Conservation (phyloP, 2,797 vertebrate species). For the Gymnoscopelus microlampas region DNA sequence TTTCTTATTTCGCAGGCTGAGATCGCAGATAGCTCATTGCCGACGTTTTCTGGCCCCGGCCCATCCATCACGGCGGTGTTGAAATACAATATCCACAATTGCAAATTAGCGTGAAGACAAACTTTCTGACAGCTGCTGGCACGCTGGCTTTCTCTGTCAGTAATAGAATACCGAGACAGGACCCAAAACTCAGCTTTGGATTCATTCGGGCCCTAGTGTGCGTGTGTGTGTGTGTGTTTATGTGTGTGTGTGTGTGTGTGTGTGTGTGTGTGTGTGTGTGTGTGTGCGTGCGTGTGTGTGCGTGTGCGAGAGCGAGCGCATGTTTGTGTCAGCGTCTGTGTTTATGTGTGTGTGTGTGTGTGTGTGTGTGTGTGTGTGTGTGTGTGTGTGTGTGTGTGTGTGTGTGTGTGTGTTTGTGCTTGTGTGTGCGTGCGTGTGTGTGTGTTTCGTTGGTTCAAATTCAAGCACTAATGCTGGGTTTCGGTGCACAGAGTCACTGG, state of each 20-base stretch:
- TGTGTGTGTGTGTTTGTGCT: too few species aligned
- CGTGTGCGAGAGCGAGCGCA: too few species aligned
- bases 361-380: too few species aligned
- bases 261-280: too few species aligned
- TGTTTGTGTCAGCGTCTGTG: too few species aligned
- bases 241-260: too few species aligned
- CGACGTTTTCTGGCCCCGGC: slow-evolving; percentile 27
- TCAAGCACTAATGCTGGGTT: slow-evolving; percentile 15
- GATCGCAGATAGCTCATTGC: slow-evolving; percentile 25
- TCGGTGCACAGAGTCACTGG: slow-evolving; percentile 31
- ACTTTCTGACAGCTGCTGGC: slow-evolving; percentile 49
- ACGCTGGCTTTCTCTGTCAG: slow-evolving; percentile 16
- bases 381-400: too few species aligned
- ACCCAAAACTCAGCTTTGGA: slow-evolving; percentile 41
- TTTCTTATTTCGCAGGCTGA: too few species aligned
- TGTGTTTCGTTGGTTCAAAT: slow-evolving; percentile 4
- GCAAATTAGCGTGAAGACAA: slow-evolving; percentile 58
- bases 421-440: too few species aligned
- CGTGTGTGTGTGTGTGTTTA: too few species aligned
- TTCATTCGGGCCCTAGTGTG: slow-evolving; percentile 24
- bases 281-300: too few species aligned
- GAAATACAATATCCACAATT: slow-evolving; percentile 55
- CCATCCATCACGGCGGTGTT: slow-evolving; percentile 32
- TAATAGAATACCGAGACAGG: slow-evolving; percentile 23
- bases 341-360: too few species aligned